phyloP scores from a whole-genome alignment of 2,888 invertebrate genomes.

The Urechis unicinctus region DNA sequence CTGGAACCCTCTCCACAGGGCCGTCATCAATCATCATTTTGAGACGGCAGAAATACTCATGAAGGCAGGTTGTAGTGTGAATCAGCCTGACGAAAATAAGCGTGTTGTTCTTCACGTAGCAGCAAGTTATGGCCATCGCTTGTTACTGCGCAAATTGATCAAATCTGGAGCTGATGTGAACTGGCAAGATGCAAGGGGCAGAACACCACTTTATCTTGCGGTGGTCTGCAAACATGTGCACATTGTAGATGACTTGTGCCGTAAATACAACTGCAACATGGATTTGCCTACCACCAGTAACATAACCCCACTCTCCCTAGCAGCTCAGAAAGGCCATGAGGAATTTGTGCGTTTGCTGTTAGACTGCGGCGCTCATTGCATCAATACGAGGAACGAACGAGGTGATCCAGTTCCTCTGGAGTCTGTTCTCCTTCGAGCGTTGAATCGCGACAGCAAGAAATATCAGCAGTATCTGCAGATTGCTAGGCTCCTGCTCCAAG shows the following conservation, averaged over 20 bases:
- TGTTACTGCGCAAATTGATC: neutral
- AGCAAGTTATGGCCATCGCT: neutral
- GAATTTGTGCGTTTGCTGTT: neutral
- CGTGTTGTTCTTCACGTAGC: constrained; percentile 6
- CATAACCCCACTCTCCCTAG: neutral
- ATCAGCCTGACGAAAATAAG: constrained; percentile 1
- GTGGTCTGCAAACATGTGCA: neutral
- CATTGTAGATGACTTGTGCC: neutral
- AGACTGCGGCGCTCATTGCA: neutral
- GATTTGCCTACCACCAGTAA: neutral
- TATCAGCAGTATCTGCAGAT: neutral
- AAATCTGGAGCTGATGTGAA: neutral
- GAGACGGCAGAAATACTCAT: constrained; percentile 1
- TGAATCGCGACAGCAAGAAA: neutral
- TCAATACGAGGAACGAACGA: neutral
- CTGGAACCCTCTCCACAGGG: constrained; percentile 9
- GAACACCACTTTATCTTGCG: neutral
- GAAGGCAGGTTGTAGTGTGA: constrained; percentile 4
- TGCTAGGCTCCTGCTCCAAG: neutral
- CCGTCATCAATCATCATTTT: constrained; percentile 5
- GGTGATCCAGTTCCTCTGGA: neutral
- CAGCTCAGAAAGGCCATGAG: neutral
- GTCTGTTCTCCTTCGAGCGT: neutral
- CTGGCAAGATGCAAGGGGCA: neutral
- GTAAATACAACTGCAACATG: neutral